A percentile compares a stretch with the other conserved stretches of the same genome.
phyloP scores from a whole-genome alignment of 2,797 vertebrate species.

The Eleutherodactylus coqui region DNA sequence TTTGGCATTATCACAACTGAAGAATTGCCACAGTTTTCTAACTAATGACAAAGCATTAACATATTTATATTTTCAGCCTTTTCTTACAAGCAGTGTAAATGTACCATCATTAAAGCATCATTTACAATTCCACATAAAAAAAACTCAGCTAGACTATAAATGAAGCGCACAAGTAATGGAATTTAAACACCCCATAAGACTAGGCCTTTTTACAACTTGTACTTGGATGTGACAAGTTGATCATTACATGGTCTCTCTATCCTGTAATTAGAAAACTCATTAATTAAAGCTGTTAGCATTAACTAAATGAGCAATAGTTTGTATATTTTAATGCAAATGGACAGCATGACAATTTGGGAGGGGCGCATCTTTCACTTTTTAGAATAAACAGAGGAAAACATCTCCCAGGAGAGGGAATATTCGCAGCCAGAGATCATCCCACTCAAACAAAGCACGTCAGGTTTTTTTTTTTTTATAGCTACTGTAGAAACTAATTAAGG shows the following conservation, averaged over 20 bases:
- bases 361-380: conserved; percentile 22
- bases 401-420: conserved; percentile 16
- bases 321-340: conserved; percentile 52
- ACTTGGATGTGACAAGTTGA: conserved; percentile 55
- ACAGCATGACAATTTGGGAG: conserved; percentile 50
- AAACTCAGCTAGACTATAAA: neutral
- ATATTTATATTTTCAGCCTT: conserved; percentile 21
- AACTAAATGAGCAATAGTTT: conserved; percentile 47
- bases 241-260: conserved; percentile 46
- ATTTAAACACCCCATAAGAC: conserved; percentile 31
- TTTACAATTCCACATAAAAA: conserved; percentile 21
- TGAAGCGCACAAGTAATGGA: neutral
- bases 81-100: conserved; percentile 7
- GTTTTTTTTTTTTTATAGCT: neutral
- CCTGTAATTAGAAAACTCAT: conserved; percentile 59
- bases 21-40: neutral
- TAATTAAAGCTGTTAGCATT: conserved; percentile 53
- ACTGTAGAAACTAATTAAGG: neutral
- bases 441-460: neutral
- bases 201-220: conserved; percentile 25
- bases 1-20: conserved; percentile 13
- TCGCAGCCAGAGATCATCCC: conserved; percentile 19
- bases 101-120: neutral
- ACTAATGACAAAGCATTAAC: conserved; percentile 33
- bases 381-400: conserved; percentile 30